Conservation (phyloP, 1,140 invertebrate species). For the Whitmania pigra region DNA sequence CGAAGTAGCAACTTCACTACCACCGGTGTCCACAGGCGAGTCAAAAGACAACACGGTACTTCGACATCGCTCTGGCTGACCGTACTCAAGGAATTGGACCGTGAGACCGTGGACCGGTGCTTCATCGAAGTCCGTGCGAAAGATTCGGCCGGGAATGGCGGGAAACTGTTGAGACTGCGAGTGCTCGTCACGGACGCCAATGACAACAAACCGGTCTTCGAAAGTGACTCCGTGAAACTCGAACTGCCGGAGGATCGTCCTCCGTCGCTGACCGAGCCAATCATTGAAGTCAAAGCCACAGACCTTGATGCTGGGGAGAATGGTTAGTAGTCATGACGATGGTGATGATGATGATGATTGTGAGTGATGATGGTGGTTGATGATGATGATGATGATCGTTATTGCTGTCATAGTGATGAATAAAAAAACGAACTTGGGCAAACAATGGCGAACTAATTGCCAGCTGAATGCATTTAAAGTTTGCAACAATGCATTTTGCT, state of each 20-base stretch:
- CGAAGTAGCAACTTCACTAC: neutral
- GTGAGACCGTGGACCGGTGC: slow-evolving; percentile 18
- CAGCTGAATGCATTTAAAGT: too few relatives aligned
- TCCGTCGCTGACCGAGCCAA: slow-evolving; percentile 54
- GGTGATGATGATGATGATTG: too few relatives aligned
- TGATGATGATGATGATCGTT: too few relatives aligned
- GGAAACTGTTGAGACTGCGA: neutral
- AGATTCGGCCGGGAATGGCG: slow-evolving; percentile 8
- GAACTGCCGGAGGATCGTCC: slow-evolving; percentile 77
- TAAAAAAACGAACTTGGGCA: too few relatives aligned
- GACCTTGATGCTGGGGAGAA: slow-evolving; percentile 36
- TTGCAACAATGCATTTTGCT: too few relatives aligned
- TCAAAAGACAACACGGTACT: neutral
- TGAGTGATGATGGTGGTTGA: too few relatives aligned
- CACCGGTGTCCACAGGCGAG: neutral
- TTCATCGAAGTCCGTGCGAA: slow-evolving; percentile 17
- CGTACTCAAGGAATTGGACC: slow-evolving; percentile 18
- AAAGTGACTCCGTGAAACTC: slow-evolving; percentile 38
- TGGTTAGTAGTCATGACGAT: slow-evolving; percentile 13
- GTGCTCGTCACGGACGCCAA: slow-evolving; percentile 29
- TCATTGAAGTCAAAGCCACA: slow-evolving; percentile 60
- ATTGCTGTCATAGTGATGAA: too few relatives aligned
- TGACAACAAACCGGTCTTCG: slow-evolving; percentile 41
- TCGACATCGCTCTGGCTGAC: slow-evolving; percentile 17
- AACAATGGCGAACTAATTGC: too few relatives aligned